Base-by-base conservation (phyloP, 2,888 invertebrate genomes). In the Theristus sp. region DNA sequence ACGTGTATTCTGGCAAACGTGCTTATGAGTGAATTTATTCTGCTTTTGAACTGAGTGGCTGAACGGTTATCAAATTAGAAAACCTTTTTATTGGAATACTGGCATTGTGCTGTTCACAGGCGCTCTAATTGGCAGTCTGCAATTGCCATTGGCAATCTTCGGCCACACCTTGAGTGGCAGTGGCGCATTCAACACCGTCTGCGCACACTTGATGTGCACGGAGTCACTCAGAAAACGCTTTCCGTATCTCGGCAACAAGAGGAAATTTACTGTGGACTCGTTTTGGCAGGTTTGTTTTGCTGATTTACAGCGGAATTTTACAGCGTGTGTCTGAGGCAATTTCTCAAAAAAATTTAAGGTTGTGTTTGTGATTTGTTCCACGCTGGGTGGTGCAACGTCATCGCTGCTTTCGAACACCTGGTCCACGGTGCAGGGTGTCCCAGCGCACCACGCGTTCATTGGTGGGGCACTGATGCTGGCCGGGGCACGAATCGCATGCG, bases 131-230 rank as follows among this genome's bases (percentile, higher is more conserved):
- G 58, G 58, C 17, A 6, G n/a, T 17, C 49, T 58, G 17, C 58
- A 58, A 29, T 2, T 58, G 25, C n/a, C 52, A 20, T 24, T 58
- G 27, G 22, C 49, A 1, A 10, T 49, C 27, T 22, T 10, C 24
- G 58, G 52, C 2, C 25, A 58, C 29, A 58, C 52, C 22, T 2
- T 58, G 29, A 26, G 49, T 28, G 58, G 58, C 58, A 58, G 58
- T 47, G 24, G 49, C 49, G 29, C 28, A 2, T 58, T 27, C 58
- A 26, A 24, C 29, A 28, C 49, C 49, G 20, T 58, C 6, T 24
- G n/a, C 22, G 46, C 58, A 6, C 58, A 58, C 29, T 1, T 29
- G 17, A 22, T 52, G 17, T 6, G 2, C 52, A 58, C 58, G 6
- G 22, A 47, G 29, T 20, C 28, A 22, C 52, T 58, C 2, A 17